phyloP scores from a whole-genome alignment of 2,797 vertebrate genomes.

The Rhabdophis nuchalis region DNA sequence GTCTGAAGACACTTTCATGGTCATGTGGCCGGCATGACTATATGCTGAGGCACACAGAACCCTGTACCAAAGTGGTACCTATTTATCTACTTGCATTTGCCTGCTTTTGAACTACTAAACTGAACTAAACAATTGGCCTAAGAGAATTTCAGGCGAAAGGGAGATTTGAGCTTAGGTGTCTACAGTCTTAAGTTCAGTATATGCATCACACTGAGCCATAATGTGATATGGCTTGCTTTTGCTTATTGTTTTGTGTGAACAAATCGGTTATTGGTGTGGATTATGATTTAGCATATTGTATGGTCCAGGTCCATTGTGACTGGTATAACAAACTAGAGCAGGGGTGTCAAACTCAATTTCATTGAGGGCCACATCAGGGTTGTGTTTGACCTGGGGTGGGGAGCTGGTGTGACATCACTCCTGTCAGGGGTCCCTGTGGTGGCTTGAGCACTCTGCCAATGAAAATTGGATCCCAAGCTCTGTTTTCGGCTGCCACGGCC shows the following conservation, averaged over 20 bases:
- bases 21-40: no score
- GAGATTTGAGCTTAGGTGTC: not conserved
- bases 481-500: no score
- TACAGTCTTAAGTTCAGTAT: not conserved
- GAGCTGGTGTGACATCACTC: no score
- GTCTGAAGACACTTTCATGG: no score
- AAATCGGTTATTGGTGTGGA: not conserved
- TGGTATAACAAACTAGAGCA: not conserved
- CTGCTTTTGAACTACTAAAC: not conserved
- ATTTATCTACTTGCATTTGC: no score
- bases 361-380: no score
- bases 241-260: not conserved
- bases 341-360: not conserved
- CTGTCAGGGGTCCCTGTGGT: no score
- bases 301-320: not conserved
- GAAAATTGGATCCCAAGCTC: no score
- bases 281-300: not conserved
- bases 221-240: not conserved
- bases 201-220: not conserved
- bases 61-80: no score
- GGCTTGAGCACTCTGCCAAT: no score
- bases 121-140: not conserved
- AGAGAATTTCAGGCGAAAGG: not conserved
- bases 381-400: no score
- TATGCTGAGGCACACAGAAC: no score